A percentile compares a stretch with the other conserved stretches of the same genome.
phyloP scores from a whole-genome alignment of 2,797 vertebrate genomes.

The Enteromius argenteus region DNA sequence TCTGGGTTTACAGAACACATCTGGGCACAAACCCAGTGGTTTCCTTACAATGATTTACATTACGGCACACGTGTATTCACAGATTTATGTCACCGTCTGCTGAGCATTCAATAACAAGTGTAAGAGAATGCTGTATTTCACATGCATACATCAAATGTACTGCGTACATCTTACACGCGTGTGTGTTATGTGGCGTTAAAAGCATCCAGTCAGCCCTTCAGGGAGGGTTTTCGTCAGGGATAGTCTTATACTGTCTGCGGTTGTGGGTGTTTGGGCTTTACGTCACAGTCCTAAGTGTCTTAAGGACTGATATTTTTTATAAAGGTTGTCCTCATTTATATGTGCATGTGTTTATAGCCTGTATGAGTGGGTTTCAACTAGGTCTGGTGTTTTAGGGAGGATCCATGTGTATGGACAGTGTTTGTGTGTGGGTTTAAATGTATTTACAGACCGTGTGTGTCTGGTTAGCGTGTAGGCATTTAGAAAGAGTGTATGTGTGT shows the following conservation, averaged over 20 bases:
- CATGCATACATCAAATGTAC: slow-evolving; percentile 34
- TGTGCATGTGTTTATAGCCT: neutral
- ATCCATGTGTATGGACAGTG: neutral
- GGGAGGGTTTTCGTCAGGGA: slow-evolving; percentile 2
- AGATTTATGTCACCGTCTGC: slow-evolving; percentile 36
- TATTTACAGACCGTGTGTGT: slow-evolving; percentile 19
- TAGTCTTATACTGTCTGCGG: slow-evolving; percentile 31
- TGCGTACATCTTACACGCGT: neutral
- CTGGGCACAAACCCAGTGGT: slow-evolving; percentile 22
- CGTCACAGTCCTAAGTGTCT: slow-evolving; percentile 9
- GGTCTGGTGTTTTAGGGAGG: slow-evolving; percentile 29
- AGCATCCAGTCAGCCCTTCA: slow-evolving; percentile 16
- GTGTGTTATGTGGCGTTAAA: slow-evolving; percentile 14
- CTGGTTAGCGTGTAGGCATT: slow-evolving; percentile 17
- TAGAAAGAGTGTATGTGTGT: slow-evolving; percentile 9
- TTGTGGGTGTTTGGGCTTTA: slow-evolving; percentile 28
- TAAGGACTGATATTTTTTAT: slow-evolving; percentile 14
- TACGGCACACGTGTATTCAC: slow-evolving; percentile 12
- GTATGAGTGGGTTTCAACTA: neutral
- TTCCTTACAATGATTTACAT: slow-evolving; percentile 31
- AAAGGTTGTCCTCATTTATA: slow-evolving; percentile 13
- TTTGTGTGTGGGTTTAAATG: slow-evolving; percentile 30
- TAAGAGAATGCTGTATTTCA: slow-evolving; percentile 28
- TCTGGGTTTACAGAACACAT: slow-evolving; percentile 1
- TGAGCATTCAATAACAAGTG: slow-evolving; percentile 33